Conservation (phyloP, 2,797 vertebrate species). For the Melanotaenia nigrans region DNA sequence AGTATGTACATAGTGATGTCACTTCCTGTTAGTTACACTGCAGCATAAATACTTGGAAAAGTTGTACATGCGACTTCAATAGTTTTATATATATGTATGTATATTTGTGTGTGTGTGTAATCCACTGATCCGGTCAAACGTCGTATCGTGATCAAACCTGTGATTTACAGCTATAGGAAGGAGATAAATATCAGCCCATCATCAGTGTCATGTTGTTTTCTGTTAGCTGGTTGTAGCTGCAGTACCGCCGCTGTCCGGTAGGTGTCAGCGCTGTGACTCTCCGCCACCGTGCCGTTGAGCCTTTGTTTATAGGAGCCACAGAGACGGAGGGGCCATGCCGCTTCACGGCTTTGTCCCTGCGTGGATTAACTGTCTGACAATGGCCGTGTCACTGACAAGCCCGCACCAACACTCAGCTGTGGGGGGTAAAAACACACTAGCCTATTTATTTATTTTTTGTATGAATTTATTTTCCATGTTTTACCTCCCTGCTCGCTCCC, state of each 20-base stretch:
- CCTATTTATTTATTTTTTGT: conserved; percentile 8
- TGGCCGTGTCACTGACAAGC: conserved; percentile 69
- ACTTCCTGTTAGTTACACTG: no score
- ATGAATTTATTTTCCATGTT: conserved; percentile 4
- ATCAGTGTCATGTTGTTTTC: no score
- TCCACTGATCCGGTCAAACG: no score
- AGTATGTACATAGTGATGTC: no score
- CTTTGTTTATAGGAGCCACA: conserved; percentile 89
- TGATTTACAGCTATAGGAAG: no score
- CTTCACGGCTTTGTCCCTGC: conserved; percentile 81
- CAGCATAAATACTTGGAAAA: no score
- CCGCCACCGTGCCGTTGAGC: conserved; percentile 78
- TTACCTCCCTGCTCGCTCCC: conserved; percentile 81
- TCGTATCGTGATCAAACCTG: no score
- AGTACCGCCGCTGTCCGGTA: conserved; percentile 32
- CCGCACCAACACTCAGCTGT: conserved; percentile 38
- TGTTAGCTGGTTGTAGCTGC: neutral
- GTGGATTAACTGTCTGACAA: conserved; percentile 77
- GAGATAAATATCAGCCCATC: no score
- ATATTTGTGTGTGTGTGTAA: no score
- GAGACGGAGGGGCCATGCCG: conserved; percentile 85
- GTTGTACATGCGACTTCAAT: no score
- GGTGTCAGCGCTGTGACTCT: conserved; percentile 49
- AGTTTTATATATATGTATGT: no score
- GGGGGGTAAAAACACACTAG: conserved; percentile 44